A percentile compares a stretch with the other conserved stretches of the same genome.
Evolutionary conservation across 2,113 vertebrate genomes (phyloP).

Genomic region (Mastomys coucha): DNA sequence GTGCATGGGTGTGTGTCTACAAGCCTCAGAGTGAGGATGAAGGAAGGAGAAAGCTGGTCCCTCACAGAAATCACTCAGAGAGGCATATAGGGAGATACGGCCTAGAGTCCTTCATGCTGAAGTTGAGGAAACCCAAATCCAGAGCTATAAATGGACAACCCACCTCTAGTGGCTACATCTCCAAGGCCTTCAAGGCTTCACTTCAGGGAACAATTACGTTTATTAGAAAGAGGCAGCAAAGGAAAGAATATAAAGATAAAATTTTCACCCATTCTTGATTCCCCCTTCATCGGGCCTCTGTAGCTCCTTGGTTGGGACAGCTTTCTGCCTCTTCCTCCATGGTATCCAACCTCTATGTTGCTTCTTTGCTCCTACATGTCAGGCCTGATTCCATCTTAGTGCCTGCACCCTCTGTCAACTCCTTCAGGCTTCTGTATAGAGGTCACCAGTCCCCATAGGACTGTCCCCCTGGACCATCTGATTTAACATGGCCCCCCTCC

Average conservation of each 20-base stretch:
- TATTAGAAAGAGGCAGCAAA: neutral
- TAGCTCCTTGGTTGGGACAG: accelerated
- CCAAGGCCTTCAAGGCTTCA: neutral
- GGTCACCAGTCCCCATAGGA: neutral
- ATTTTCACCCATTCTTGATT: neutral
- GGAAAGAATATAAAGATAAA: neutral
- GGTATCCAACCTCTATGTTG: neutral
- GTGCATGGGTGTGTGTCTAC: neutral
- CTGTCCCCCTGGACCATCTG: neutral
- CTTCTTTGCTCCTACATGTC: too few species aligned
- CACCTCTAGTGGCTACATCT: neutral
- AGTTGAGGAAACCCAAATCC: neutral
- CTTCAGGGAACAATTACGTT: neutral
- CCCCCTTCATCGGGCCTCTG: neutral
- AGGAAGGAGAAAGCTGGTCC: neutral
- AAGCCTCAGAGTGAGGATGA: neutral
- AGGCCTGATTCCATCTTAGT: neutral
- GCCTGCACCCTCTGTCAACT: neutral
- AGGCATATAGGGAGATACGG: neutral
- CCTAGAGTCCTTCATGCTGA: neutral
- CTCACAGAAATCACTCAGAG: neutral
- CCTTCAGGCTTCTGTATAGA: neutral
- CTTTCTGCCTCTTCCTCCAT: neutral
- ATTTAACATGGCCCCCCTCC: neutral
- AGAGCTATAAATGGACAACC: neutral